A percentile compares a stretch with the other conserved stretches of the same genome.
Conservation (phyloP, 2,113 vertebrate genomes). For the Macroglossus sobrinus region DNA sequence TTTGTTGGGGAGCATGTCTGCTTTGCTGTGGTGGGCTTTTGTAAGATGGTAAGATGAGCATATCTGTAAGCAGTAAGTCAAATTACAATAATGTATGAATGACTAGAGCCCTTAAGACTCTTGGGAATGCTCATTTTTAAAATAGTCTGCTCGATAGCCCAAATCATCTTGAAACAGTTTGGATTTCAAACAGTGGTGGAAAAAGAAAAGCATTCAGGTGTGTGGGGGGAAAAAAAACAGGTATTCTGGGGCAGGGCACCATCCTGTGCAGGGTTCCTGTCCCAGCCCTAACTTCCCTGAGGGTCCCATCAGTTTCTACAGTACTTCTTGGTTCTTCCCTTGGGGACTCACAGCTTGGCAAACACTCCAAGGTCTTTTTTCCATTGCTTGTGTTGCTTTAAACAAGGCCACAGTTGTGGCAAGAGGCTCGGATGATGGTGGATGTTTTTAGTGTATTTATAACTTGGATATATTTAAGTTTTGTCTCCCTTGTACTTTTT, state of each 20-base stretch:
- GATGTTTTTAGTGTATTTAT: background rate
- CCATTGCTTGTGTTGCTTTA: background rate
- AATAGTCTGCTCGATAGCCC: background rate
- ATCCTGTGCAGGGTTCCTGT: too few species aligned
- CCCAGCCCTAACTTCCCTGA: background rate
- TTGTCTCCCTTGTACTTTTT: background rate
- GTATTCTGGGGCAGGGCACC: background rate
- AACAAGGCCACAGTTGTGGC: background rate
- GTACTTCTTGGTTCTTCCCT: background rate
- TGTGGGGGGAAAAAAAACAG: background rate
- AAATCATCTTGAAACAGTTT: slow-evolving; percentile 36
- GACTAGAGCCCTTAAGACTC: background rate
- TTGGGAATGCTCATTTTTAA: background rate
- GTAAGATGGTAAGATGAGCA: background rate
- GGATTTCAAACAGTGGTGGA: background rate
- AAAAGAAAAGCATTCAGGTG: background rate
- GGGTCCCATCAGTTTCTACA: background rate
- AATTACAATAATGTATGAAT: background rate
- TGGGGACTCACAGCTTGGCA: rapidly evolving
- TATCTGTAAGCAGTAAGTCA: background rate
- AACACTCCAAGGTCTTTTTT: background rate
- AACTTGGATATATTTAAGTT: background rate
- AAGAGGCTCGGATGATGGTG: background rate
- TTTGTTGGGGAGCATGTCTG: background rate
- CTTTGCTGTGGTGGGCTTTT: background rate